Base-by-base conservation (phyloP, 2,888 invertebrate genomes). In the Coelinius sp. region DNA sequence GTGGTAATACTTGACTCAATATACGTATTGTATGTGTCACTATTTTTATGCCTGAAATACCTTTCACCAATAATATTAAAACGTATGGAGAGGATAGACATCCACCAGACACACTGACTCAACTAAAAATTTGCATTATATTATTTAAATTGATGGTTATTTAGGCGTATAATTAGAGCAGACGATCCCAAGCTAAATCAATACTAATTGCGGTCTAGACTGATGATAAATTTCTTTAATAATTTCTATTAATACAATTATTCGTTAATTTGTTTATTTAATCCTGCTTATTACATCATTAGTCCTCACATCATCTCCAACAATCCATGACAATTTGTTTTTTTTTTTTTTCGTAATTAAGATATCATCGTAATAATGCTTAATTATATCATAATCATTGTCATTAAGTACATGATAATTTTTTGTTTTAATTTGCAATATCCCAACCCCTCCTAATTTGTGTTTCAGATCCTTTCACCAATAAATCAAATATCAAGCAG, bases 401-500 rank as follows among this genome's bases (percentile, higher is more conserved):
- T 70, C 70, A 70, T 59, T 17, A 35, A 27, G 59, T 17, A 59
- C 25, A 31, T 35, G 31, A 31, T 77, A 63, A 67, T 74, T 67
- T 69, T 81, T 83, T 80, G 74, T 84, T 86, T 86, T 86, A 75
- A 80, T 82, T 86, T 86, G 84, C 85, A 83, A 76, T 38, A 80
- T 80, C 85, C 86, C 82, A 84, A 85, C 81, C 86, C 84, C 79
- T 84, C 85, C 82, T 85, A 82, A 77, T 86, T 85, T 86, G 79
- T 87, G 86, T 87, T 87, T 64, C 86, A 87, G 87, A 84, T 82
- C 79, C 79, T 74, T 59, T 41, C 66, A 63, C 63, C 38, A 63
- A 63, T 38, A 63, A 41, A 22, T 17, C 14, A 63, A 74, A 74
- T 67, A 59, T 59, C 75, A 76, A 78, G 41, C 67, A 27, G 71